Evolutionary conservation across 2,797 vertebrate species (phyloP), one percentile per base, ranked within the genome.

Genomic region (Antennarius maculatus): DNA sequence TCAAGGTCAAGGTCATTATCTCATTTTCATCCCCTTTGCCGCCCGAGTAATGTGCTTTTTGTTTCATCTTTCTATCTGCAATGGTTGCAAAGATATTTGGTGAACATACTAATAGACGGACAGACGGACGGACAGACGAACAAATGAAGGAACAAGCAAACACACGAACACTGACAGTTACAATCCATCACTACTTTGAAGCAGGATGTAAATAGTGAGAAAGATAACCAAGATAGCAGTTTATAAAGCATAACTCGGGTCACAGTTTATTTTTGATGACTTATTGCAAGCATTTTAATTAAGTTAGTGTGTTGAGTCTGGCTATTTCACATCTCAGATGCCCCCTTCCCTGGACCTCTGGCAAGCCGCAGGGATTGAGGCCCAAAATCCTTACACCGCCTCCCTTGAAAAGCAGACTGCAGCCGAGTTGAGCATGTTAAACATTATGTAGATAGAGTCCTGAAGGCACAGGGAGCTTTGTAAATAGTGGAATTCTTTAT

Each of bases 381-480:
- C 76, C 84, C 79, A 68, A 79, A 84, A 74, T 61, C 79, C 82
- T 76, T 74, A 83, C 77, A 84, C 54, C 52, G 58, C 77, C 60
- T 78, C 54, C 69, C 68, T 80, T 79, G 79, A 84, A 46, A 23
- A 75, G 66, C 75, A 73, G 74, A 78, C 83, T 31, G 62, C 51
- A 75, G 85, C 76, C 51, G 37, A 80, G 84, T 69, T 51, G 63
- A 86, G 83, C 82, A 82, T 89, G 86, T 88, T 83, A 86, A 88
- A 84, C 83, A 78, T 80, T 87, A 86, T 88, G 89, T 79, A 86
- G 84, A 90, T 87, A 73, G 67, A 71, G 79, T 71, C 53, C 69
- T 58, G 70, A 31, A 83, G 80, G 83, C 71, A 62, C 70, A 63
- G 69, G 69, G 66, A 74, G 84, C 78, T 86, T 85, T 83, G 85